Conservation (phyloP, 2,113 vertebrate species). For the Periophthalmodon schlosseri region DNA sequence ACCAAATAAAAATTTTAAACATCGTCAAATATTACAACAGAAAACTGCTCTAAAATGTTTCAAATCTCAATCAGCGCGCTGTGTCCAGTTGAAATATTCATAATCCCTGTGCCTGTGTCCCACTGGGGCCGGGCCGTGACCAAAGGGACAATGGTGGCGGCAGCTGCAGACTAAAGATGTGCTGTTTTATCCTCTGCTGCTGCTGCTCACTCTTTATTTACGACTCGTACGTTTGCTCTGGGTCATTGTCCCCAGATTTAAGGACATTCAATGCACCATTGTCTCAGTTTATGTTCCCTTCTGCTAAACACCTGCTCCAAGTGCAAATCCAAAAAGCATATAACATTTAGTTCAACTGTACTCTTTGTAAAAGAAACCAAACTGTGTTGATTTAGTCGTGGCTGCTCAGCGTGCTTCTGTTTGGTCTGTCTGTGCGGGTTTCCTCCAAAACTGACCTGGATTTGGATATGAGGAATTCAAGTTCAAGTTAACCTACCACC, state of each 20-base stretch:
- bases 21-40: background rate
- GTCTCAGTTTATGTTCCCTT: constrained; percentile 2
- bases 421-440: background rate
- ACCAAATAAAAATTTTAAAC: background rate
- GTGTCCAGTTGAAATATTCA: constrained; percentile 44
- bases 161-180: constrained; percentile 67
- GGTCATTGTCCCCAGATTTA: background rate
- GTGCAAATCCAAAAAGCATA: constrained; percentile 1
- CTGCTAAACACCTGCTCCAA: constrained; percentile 15
- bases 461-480: background rate
- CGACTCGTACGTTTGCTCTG: background rate
- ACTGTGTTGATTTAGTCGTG: background rate
- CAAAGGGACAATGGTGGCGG: constrained; percentile 60
- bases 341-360: constrained; percentile 11
- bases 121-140: constrained; percentile 58
- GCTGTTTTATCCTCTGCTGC: constrained; percentile 32
- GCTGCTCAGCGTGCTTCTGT: background rate
- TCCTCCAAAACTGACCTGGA: background rate
- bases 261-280: constrained; percentile 9
- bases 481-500: background rate
- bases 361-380: background rate
- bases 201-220: constrained; percentile 30
- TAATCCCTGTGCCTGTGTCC: constrained; percentile 34
- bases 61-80: constrained; percentile 15
- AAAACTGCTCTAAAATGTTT: background rate